Conservation (phyloP, 2,888 invertebrate species). For the Sylvicola fuscatus region DNA sequence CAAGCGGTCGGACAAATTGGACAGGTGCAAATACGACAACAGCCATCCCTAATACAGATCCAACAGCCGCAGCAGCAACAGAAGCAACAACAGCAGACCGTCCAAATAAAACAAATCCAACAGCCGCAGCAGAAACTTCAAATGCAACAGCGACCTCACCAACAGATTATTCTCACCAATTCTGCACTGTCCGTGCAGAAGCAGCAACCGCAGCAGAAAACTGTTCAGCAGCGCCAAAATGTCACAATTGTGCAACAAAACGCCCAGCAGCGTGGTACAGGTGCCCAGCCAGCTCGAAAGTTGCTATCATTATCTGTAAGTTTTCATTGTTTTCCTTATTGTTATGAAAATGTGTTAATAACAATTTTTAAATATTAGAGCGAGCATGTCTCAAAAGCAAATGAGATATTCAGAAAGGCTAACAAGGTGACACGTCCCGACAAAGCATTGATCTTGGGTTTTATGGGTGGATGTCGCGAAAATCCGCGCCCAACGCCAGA, state of each 20-base stretch:
- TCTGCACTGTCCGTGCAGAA: constrained; percentile 10
- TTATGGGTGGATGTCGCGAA: constrained; percentile 96
- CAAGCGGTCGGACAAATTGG: constrained; percentile 15
- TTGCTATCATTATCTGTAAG: constrained; percentile 21
- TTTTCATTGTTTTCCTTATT: background rate
- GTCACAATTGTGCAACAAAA: constrained; percentile 10
- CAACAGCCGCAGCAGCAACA: constrained; percentile 21
- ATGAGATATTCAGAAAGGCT: constrained; percentile 92
- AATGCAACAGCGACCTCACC: constrained; percentile 6
- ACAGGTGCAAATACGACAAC: constrained; percentile 5
- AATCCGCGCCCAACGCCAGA: constrained; percentile 96
- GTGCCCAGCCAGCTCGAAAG: constrained; percentile 1
- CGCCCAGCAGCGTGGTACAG: constrained; percentile 16
- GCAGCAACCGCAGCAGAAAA: constrained; percentile 15
- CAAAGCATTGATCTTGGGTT: constrained; percentile 91
- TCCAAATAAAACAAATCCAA: constrained; percentile 16
- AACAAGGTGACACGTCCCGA: constrained; percentile 92
- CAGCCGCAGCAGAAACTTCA: constrained; percentile 15
- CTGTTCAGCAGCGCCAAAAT: constrained; percentile 11
- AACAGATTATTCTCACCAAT: constrained; percentile 7
- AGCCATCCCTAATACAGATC: constrained; percentile 10
- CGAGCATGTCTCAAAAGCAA: constrained; percentile 91
- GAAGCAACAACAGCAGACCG: constrained; percentile 9
- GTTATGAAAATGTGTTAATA: constrained; percentile 1
- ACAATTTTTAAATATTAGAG: constrained; percentile 32